Percentiles rank a stretch among this genome's conserved stretches.
phyloP scores from a whole-genome alignment of 2,888 invertebrate genomes.

The Exephanes ischioxanthus region DNA sequence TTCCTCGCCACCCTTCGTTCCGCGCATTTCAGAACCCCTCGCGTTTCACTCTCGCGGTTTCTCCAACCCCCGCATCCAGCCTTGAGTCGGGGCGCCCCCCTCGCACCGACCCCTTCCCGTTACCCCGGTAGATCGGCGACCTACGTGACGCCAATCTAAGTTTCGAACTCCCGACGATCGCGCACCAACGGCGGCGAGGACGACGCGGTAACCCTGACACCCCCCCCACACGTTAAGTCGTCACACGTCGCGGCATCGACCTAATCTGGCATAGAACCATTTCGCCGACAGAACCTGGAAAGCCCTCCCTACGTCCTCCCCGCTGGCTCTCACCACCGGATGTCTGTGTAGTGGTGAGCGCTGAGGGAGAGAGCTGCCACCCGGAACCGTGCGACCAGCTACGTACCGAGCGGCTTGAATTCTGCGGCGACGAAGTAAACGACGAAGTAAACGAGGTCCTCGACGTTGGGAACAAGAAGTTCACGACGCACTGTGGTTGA shows the following conservation, averaged over 20 bases:
- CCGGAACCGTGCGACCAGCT: conserved; percentile 11
- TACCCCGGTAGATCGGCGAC: conserved; percentile 68
- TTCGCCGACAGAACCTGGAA: conserved; percentile 66
- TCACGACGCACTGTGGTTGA: conserved; percentile 41
- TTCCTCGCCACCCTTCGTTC: conserved; percentile 10
- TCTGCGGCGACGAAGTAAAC: conserved; percentile 55
- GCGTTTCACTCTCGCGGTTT: conserved; percentile 60
- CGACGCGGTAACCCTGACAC: conserved; percentile 1
- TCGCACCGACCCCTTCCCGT: conserved; percentile 33
- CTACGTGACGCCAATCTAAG: conserved; percentile 82
- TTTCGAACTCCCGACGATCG: conserved; percentile 75
- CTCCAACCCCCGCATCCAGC: conserved; percentile 45
- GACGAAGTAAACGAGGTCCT: conserved; percentile 3
- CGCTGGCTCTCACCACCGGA: neutral
- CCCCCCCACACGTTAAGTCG: conserved; percentile 72
- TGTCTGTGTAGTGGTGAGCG: conserved; percentile 18
- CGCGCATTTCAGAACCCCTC: conserved; percentile 43
- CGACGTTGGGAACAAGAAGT: neutral
- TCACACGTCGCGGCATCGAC: conserved; percentile 74
- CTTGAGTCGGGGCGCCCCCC: conserved; percentile 47
- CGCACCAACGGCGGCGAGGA: conserved; percentile 39
- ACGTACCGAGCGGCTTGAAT: conserved; percentile 15
- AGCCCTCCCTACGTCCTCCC: conserved; percentile 14
- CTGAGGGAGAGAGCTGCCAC: neutral
- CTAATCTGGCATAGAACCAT: conserved; percentile 73